Conservation (phyloP, 1,140 invertebrate species). For the Paraescarpia echinospica region DNA sequence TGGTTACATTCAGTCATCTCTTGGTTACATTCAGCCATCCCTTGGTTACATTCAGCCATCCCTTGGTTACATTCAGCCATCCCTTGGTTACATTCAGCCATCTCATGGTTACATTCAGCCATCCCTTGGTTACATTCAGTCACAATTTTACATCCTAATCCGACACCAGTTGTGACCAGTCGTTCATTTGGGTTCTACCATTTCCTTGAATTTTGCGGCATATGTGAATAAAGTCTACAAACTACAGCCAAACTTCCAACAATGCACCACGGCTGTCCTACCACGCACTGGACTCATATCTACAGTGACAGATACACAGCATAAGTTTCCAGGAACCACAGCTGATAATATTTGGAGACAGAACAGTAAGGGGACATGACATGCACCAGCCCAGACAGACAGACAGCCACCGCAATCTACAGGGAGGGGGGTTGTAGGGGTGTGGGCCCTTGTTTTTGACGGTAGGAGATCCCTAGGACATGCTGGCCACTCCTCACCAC, state of each 20-base stretch:
- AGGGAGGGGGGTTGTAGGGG: neutral
- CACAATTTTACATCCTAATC: neutral
- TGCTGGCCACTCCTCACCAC: neutral
- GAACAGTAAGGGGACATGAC: neutral
- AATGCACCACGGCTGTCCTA: neutral
- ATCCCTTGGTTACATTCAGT: neutral
- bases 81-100: too few relatives aligned
- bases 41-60: neutral
- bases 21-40: neutral
- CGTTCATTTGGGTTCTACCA: neutral
- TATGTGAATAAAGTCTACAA: neutral
- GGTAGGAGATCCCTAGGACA: neutral
- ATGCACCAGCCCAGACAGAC: neutral
- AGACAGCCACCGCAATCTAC: neutral
- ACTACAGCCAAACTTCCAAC: neutral
- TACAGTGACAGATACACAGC: neutral
- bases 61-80: too few relatives aligned
- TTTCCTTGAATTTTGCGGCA: neutral
- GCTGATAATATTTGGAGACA: neutral
- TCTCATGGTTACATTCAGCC: neutral
- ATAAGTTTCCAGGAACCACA: neutral
- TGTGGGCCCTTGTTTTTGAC: neutral
- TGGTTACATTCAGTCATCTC: neutral
- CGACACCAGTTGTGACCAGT: neutral
- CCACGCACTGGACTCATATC: neutral